Base-by-base conservation (phyloP, 1,140 invertebrate genomes). In the Danaus melanippus region DNA sequence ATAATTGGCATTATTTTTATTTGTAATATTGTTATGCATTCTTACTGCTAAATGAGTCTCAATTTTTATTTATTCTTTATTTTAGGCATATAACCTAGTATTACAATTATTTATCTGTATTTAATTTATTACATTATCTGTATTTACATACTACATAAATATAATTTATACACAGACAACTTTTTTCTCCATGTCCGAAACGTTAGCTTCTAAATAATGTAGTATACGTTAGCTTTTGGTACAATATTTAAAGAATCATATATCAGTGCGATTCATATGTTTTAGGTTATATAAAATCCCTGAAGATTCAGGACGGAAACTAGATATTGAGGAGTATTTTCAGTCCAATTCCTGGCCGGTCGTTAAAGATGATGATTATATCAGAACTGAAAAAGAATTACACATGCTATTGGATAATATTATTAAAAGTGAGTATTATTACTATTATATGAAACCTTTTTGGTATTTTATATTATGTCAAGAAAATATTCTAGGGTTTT, bases 271-370 rank as follows among this genome's bases (percentile, higher is more conserved):
- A 39, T 41, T 56, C 9, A 21, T 10, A 50, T 42, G 42, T 49
- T 53, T 0, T 60, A 86, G 83, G 81, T 67, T 86, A 47, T 82
- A 65, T 39, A 69, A 46, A 58, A 54, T 71, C 9, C 74, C 75
- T 6, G 67, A 71, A 9, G 83, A 84, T 50, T 76, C 79, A 7
- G 81, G 81, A 4, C 64, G 73, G 48, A 77, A 68, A 58, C 68
- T 86, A 49, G 78, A 86, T 55, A 69, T 86, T 44, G 58, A 82
- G 46, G 81, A 84, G 51, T 86, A 75, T 67, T 79, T 77, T 50
- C 58, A 83, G 42, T 78, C 75, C 8, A 80, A 69, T 48, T 78
- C 80, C 50, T 83, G 81, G 83, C 81, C 79, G 2, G 56, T 71
- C 12, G 72, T 67, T 46, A 76, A 84, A 56, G 80, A 84, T 62